Evolutionary conservation across 2,888 invertebrate species (phyloP), one percentile per base, ranked within the genome.

Genomic region (Acleris cristana): DNA sequence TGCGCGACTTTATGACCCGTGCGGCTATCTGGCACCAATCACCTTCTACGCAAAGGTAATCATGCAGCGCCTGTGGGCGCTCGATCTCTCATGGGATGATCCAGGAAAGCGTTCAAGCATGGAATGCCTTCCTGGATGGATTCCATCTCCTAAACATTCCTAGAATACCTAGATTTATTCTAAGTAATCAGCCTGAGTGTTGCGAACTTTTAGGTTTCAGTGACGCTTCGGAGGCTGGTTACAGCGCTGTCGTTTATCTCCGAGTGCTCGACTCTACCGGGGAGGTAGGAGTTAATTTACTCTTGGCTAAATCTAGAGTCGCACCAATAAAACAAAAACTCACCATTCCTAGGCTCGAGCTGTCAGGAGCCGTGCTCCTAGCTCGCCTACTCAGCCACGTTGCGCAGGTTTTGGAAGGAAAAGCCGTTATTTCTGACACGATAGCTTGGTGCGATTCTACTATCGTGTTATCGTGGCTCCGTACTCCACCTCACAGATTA

Each of bases 1-100:
- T 3, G 64, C 64, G 16, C 52, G 64, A 26, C 34, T 65, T 7
- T 65, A 57, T 23, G 64, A 65, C 21, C 64, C 64, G 3, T 58
- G 53, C 10, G 64, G 64, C 6, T 65, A 40, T 23, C 23, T 65
- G 14, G 23, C 64, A 16, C 64, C 64, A 8, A 40, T 65, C 26
- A 52, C 57, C 1, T 65, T 65, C 52, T 65, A 23, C 45, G 64
- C 64, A 10, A 65, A 65, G 26, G 5, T n/a, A 3, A 19, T 62
- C 21, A 54, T 53, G 45, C 62, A 52, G 23, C 19, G 19, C 16
- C 53, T 54, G 16, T 52, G 62, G 45, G 21, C 23, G n/a, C 23
- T 54, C 10, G 62, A 54, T 6, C 26, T 52, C 8, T 34, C 1
- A 7, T 56, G 55, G 55, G 55, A 56, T 14, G 55, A 56, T 14